Evolutionary conservation across 1,140 invertebrate species (phyloP).

Genomic region (Melanaphis sacchari): DNA sequence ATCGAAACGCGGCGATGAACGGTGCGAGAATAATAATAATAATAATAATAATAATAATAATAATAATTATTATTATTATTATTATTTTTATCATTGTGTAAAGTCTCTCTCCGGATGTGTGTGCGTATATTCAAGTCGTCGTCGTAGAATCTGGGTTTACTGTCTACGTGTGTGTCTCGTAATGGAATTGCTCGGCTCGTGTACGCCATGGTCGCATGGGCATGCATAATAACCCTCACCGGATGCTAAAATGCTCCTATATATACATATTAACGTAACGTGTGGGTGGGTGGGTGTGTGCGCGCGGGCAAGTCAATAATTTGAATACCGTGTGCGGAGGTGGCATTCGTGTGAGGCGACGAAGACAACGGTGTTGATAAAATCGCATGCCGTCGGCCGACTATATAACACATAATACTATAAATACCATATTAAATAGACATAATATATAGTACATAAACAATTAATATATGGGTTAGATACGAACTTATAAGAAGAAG

Average conservation of each 20-base stretch:
- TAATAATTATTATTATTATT: neutral
- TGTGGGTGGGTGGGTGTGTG: neutral
- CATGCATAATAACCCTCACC: neutral
- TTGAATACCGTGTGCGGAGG: constrained; percentile 28
- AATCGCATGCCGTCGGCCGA: neutral
- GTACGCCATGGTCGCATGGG: neutral
- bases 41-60: too few species aligned
- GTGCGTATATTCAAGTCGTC: neutral
- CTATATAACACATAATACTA: neutral
- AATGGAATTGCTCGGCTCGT: constrained; percentile 21
- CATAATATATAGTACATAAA: neutral
- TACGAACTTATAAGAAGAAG: neutral
- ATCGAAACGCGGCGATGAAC: neutral
- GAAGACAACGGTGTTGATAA: constrained; percentile 2
- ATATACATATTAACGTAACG: neutral
- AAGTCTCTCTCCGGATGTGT: neutral
- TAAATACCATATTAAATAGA: neutral
- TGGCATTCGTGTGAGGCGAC: neutral
- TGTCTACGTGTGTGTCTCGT: constrained; percentile 18
- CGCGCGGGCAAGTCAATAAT: neutral
- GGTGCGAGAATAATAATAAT: neutral
- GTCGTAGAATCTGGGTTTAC: neutral
- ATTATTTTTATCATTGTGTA: neutral
- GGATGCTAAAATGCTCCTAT: neutral
- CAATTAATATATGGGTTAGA: neutral